These are phyloP conservation scores for Iphiclides podalirius DNA, from an alignment of 2,888 invertebrate species.

Conservation along the genomic window DNA sequence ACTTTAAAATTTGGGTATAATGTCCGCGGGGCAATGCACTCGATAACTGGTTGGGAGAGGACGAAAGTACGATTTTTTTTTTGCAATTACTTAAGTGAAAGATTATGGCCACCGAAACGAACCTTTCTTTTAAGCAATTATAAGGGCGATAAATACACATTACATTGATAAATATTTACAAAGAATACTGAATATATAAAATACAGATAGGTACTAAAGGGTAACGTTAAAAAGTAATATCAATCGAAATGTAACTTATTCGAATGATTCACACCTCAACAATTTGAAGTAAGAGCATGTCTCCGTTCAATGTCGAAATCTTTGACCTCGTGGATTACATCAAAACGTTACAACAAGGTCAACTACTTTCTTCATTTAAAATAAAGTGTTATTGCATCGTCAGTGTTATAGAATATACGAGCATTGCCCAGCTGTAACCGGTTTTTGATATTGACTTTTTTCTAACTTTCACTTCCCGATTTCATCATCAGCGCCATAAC, in stretches of 20 bases:
- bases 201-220: too few species aligned
- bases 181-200: too few species aligned
- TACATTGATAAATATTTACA: too few species aligned
- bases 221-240: too few species aligned
- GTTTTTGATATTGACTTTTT: conserved; percentile 36
- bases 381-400: conserved; percentile 24
- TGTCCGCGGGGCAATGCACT: conserved; percentile 69
- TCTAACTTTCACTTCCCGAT: conserved; percentile 40
- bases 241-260: too few species aligned
- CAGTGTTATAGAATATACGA: conserved; percentile 29
- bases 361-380: conserved; percentile 35
- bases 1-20: conserved; percentile 69
- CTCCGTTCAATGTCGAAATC: conserved; percentile 3
- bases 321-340: conserved; percentile 20
- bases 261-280: not conserved
- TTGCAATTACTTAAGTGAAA: conserved; percentile 59
- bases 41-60: conserved; percentile 71
- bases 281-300: conserved; percentile 2
- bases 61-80: conserved; percentile 74
- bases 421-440: conserved; percentile 29
- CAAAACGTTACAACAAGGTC: conserved; percentile 30
- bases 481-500: conserved; percentile 30
- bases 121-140: conserved; percentile 1
- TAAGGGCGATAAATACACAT: not conserved
- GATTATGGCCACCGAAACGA: conserved; percentile 35